Base-by-base conservation (phyloP, 30 jellyfish, hydroid and myxozoan genomes). In the Cassiopea andromeda region DNA sequence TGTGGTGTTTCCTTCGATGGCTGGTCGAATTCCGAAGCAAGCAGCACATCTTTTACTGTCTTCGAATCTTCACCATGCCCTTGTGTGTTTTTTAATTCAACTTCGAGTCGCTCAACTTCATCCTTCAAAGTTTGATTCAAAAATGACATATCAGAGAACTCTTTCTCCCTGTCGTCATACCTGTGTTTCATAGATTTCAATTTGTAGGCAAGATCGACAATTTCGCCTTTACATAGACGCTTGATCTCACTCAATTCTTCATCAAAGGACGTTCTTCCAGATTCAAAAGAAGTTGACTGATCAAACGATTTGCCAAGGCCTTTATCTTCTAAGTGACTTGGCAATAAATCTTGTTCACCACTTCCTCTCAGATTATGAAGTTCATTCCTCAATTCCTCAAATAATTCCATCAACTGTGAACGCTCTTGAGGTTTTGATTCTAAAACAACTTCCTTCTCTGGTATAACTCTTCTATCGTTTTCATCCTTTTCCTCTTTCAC, bases 161-260 rank as follows among this genome's bases (percentile, higher is more conserved):
- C 94, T 16, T 78, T 80, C 70, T 87, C 94, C 46, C 88, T 87
- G 15, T 68, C 82, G 19, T 87, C 94, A 10, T 48, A 83, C 49
- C 58, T 77, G 46, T 49, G 49, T 45, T 59, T 78, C 68, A 77
- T 61, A 13, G 19, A 38, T 18, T 87, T 78, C 86, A 87, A 66
- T 73, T 87, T 78, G 47, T 87, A 81, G 1, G 90, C 83, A 50
- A 87, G 90, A 73, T 87, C 94, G 49, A 72, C 69, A 17, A 87
- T 78, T 54, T 87, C 85, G 10, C 87, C 85, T 78, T 87, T 87
- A 58, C 94, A 87, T 17, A 87, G 46, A n/a, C 88, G 87, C 58
- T 89, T 87, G 7, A 87, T 81, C 69, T 77, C 88, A 1, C 75
- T 78, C 81, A 87, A 61, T 60, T 87, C 94, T 77, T 72, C 47